Percentiles rank a stretch among this genome's conserved stretches.
Conservation (phyloP, 2,113 vertebrate genomes). For the Oxyura jamaicensis region DNA sequence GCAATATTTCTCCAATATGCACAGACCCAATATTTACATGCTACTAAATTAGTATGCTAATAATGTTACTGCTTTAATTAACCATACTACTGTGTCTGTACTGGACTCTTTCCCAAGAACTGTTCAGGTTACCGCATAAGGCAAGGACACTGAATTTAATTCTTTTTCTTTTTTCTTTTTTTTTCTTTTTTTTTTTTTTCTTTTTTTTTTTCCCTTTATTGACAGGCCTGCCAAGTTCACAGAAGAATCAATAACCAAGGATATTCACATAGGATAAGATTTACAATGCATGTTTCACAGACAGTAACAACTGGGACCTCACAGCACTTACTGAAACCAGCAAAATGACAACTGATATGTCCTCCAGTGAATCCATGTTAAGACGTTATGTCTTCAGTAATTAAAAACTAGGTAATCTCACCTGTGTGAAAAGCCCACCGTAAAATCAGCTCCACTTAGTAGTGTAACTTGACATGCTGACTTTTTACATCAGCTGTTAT, state of each 20-base stretch:
- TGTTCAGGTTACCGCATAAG: slow-evolving; percentile 26
- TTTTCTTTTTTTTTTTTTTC: background rate
- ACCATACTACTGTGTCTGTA: slow-evolving; percentile 23
- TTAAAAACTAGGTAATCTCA: slow-evolving; percentile 63
- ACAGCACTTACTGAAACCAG: slow-evolving; percentile 57
- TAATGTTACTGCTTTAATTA: slow-evolving; percentile 61
- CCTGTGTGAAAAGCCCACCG: slow-evolving; percentile 50
- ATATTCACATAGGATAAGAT: slow-evolving; percentile 52
- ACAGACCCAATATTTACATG: slow-evolving; percentile 32
- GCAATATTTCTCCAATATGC: background rate
- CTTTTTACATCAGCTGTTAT: slow-evolving; percentile 38
- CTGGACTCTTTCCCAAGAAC: slow-evolving; percentile 33
- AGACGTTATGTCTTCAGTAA: slow-evolving; percentile 53
- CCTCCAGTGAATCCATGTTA: slow-evolving; percentile 53
- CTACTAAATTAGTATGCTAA: slow-evolving; percentile 49
- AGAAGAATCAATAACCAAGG: slow-evolving; percentile 54
- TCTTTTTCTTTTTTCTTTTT: background rate
- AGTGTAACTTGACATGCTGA: slow-evolving; percentile 35
- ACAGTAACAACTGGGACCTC: slow-evolving; percentile 54
- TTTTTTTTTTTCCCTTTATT: background rate
- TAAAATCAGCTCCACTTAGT: slow-evolving; percentile 60
- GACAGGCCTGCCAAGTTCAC: slow-evolving; percentile 55
- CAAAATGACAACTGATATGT: slow-evolving; percentile 63
- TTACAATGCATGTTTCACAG: slow-evolving; percentile 52
- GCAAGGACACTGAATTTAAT: slow-evolving; percentile 42